These are phyloP conservation scores for Falco columbarius DNA, from an alignment of 2,797 vertebrate species.

Conservation along the genomic window DNA sequence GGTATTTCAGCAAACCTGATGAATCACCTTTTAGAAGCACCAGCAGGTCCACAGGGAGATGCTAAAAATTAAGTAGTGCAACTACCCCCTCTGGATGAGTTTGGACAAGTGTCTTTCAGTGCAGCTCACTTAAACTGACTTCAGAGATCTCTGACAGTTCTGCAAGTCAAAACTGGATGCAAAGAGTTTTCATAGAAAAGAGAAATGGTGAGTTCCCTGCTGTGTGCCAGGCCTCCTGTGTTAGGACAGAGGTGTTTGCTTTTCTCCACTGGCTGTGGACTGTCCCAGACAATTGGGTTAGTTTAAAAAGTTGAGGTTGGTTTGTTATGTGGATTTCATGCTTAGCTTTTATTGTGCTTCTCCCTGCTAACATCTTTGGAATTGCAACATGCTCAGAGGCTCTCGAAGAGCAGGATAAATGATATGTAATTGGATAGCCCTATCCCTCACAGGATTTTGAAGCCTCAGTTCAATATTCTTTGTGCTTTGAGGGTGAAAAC, in stretches of 20 bases:
- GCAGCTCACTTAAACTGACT: neutral
- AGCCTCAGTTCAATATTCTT: neutral
- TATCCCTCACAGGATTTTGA: constrained; percentile 6
- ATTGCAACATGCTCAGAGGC: neutral
- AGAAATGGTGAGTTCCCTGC: neutral
- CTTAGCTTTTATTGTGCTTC: neutral
- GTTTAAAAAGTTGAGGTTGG: neutral
- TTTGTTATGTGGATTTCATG: neutral
- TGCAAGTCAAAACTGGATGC: neutral
- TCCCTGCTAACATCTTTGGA: neutral
- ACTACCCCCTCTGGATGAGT: neutral
- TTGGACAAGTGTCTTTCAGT: neutral
- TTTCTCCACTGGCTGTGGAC: neutral
- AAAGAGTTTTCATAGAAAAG: neutral
- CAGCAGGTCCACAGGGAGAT: neutral
- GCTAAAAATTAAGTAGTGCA: neutral
- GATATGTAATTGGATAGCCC: neutral
- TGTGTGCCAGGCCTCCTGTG: neutral
- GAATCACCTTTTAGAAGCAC: neutral
- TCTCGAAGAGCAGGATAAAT: neutral
- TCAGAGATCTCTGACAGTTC: neutral
- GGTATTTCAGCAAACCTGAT: neutral
- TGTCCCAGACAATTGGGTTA: neutral
- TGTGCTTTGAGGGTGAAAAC: neutral
- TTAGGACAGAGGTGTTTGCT: neutral